Evolutionary conservation across 2,888 invertebrate genomes (phyloP), one percentile per base, ranked within the genome.

Genomic region (Oscheius onirici): DNA sequence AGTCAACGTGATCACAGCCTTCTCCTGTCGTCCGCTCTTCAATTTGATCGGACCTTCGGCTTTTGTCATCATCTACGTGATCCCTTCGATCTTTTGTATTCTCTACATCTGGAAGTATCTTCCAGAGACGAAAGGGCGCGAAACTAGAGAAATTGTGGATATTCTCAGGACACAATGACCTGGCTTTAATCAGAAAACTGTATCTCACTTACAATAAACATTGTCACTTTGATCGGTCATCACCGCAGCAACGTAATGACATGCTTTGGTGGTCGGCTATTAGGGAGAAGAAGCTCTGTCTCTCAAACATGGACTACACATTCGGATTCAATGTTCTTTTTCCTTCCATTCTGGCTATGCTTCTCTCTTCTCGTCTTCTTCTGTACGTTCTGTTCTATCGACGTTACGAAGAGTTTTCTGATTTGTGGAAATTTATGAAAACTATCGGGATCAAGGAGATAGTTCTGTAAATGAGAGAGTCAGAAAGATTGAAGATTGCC

Each of bases 11-110:
- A 57, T 69, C 24, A 69, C 69, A 20, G 57, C 69, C 15, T 69
- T 69, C 60, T 57, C 69, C 8, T 69, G 69, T 46, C 69, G 69
- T 26, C 69, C 69, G 10, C 34, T 69, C 2, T 69, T 69, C 46
- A 49, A 69, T 44, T n/a, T 58, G 26, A 22, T 69, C 22, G 69
- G 69, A 6, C 69, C 69, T 3, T 69, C 57, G 2, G 69, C 69
- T 11, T 78, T 84, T 61, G 65, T 81, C n/a, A 76, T 80, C n/a
- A 68, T 84, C 24, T 83, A 84, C 73, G 78, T 84, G 22, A 28
- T 83, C 5, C 84, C 84, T 10, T 84, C 83, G 13, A 58, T 71
- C 34, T 26, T 83, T 40, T 80, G 78, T 54, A 72, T 84, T 49
- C 68, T 78, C 54, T 81, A 79, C 74, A 68, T 84, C 26, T 81